Base-by-base conservation (phyloP, 1,140 invertebrate genomes). In the Apis florea region DNA sequence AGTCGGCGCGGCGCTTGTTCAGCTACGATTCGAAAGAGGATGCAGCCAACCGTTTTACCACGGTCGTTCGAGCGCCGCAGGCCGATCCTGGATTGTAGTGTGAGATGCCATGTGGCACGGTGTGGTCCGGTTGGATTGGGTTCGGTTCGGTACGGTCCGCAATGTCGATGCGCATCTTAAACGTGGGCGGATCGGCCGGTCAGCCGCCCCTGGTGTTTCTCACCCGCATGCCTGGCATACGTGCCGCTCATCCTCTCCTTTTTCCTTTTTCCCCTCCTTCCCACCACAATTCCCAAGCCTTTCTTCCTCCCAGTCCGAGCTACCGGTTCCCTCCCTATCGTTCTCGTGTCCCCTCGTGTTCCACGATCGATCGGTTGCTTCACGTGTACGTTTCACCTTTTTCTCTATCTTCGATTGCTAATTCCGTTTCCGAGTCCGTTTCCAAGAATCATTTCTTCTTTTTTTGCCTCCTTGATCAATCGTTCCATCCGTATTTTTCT, bases 191-290 rank as follows among this genome's bases (percentile, higher is more conserved):
- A 92, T 86, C 85, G 71, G 78, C 69, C 79, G 70, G 83, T 78
- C 78, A 77, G 77, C 75, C 79, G 88, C 89, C 91, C 74, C 83
- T 89, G 91, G 89, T 92, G 85, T 88, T 93, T 93, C 92, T 93
- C 92, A 93, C 90, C 91, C 91, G 90, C 91, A 92, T 92, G 91
- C 90, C 86, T 87, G 72, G 85, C 83, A 85, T 90, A 90, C 85
- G 82, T 89, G 78, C 90, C 83, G 79, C 73, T 78, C 83, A 74
- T 74, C 82, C 79, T 83, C 79, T 26, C 70, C 56, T 31, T 40
- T 78, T 51, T 80, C 69, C 74, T 68, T 51, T 63, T 53, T 80
- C 67, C 66, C 63, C 17, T 61, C 63, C 17, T 61, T 61, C 72
- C 19, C 49, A 59, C 26, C 24, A 9, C n/a, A n/a, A 13, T 1